Evolutionary conservation across 2,113 vertebrate species (phyloP).

Genomic region (Alaudala cheleensis): DNA sequence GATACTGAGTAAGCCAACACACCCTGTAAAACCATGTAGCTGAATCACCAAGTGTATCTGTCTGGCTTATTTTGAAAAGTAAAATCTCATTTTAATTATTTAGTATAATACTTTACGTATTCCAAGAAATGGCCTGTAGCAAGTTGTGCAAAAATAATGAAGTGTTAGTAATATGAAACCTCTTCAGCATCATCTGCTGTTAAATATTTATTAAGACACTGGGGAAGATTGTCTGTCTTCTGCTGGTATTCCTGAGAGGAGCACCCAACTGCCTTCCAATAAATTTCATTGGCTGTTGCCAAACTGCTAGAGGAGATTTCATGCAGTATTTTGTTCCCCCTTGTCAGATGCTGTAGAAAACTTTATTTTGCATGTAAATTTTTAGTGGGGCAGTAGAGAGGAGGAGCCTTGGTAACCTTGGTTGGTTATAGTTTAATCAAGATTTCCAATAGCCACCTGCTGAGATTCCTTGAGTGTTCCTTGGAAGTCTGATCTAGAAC

Average conservation of each 20-base stretch:
- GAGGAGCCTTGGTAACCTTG: neutral
- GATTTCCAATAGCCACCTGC: neutral
- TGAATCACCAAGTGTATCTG: conserved; percentile 35
- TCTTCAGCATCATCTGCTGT: conserved; percentile 1
- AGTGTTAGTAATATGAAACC: conserved; percentile 13
- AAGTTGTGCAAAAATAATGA: conserved; percentile 19
- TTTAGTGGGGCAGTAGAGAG: neutral
- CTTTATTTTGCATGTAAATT: neutral
- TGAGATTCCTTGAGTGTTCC: neutral
- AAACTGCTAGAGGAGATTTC: neutral
- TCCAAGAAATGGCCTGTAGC: conserved; percentile 30
- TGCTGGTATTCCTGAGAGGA: neutral
- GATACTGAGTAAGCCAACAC: conserved; percentile 25
- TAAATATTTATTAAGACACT: conserved; percentile 33
- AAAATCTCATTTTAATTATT: conserved; percentile 51
- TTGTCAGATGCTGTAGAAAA: neutral
- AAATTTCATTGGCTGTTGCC: neutral
- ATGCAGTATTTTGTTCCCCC: neutral
- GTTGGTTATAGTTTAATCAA: neutral
- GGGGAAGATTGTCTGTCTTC: neutral
- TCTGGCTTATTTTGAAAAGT: conserved; percentile 36
- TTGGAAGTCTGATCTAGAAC: neutral
- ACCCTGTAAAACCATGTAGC: conserved; percentile 6
- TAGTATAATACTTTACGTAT: conserved; percentile 20
- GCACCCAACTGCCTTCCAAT: neutral